Conservation (phyloP, 2,888 invertebrate species). For the Ennomos fuscantarius region DNA sequence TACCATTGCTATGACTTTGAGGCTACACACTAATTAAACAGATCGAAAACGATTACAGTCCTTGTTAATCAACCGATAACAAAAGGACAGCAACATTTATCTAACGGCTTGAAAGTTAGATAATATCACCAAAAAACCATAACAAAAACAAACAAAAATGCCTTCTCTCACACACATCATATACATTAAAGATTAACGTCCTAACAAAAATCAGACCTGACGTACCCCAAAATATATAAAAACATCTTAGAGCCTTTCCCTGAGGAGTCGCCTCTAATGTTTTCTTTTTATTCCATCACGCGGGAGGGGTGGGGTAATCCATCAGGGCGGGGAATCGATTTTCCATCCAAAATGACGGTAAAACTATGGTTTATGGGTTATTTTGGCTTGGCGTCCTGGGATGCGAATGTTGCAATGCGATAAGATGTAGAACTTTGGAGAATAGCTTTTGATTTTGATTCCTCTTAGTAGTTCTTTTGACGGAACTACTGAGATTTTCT, state of each 20-base stretch:
- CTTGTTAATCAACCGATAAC: no score
- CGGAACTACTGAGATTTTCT: no score
- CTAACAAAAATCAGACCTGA: constrained; percentile 66
- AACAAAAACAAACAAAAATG: constrained; percentile 21
- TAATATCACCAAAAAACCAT: background rate
- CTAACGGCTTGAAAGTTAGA: no score
- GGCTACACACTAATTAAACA: no score
- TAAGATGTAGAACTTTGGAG: no score
- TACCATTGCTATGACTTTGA: no score
- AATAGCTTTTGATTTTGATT: no score
- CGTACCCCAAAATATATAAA: constrained; percentile 64
- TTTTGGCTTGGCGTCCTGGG: constrained; percentile 66
- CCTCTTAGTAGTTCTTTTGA: no score
- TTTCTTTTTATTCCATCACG: constrained; percentile 80
- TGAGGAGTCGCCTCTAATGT: constrained; percentile 69
- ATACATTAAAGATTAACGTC: constrained; percentile 60
- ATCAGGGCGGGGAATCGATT: constrained; percentile 75
- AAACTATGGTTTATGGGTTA: constrained; percentile 82
- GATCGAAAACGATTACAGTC: no score
- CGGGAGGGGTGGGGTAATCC: constrained; percentile 68
- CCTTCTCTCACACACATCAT: constrained; percentile 42
- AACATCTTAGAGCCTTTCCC: constrained; percentile 66
- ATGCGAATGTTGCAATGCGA: constrained; percentile 37
- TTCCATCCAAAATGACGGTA: constrained; percentile 66
- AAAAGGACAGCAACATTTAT: no score